Base-by-base conservation (phyloP, 2,797 vertebrate genomes). In the Malacoraja senta region DNA sequence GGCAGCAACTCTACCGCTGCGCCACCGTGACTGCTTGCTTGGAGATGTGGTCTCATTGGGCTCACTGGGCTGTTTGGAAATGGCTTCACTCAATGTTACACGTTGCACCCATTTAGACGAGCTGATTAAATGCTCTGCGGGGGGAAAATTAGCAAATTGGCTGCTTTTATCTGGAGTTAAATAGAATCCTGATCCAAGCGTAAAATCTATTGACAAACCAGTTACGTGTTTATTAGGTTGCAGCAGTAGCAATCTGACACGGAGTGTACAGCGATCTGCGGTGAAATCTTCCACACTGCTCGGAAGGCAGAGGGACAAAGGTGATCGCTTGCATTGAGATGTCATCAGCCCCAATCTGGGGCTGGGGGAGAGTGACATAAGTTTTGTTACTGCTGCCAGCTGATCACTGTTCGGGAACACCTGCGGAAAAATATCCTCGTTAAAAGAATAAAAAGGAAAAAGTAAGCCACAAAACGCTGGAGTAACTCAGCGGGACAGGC, bases 171-270 rank as follows among this genome's bases (percentile, higher is more conserved):
- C 83, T 86, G 15, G 58, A 61, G 83, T 65, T 86, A 32, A 86
- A 86, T 86, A 65, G 58, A 86, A 86, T 63, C 61, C 61, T 65
- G 83, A 86, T 86, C 83, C 83, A 65, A 13, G 83, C 83, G 65
- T 86, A 86, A 86, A 63, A 86, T 86, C 83, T 86, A 86, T 86
- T 32, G 83, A 86, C 83, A 86, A 86, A 65, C 58, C 58, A 65
- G 83, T 86, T 86, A 86, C 83, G n/a, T 32, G 29, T 86, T 61
- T 86, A 86, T 86, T 65, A 86, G 83, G 13, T n/a, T 65, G 29
- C 83, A 86, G 58, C 61, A 65, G 83, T 32, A 63, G 61, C 13
- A 61, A 86, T 61, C 53, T 58, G 53, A n/a, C 81, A 84, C 29
- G 3, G 81, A 61, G 81, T 61, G 53, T n/a, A 32, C 58, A 63